phyloP scores from a whole-genome alignment of 1,140 invertebrate genomes.

The Eufriesea mexicana region DNA sequence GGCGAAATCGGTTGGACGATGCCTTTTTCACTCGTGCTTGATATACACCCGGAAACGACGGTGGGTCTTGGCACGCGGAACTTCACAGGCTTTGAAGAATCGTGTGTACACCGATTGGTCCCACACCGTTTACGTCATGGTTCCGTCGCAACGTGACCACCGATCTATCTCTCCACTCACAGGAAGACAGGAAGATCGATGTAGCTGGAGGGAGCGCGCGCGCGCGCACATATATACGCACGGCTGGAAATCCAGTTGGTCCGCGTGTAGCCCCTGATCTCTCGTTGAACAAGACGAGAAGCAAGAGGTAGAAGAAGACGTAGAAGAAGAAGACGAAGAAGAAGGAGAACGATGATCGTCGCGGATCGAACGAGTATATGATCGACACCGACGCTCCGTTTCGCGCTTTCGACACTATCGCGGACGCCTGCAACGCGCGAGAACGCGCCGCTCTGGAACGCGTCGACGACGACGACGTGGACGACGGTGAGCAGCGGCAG shows the following conservation, averaged over 20 bases:
- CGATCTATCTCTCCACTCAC: constrained; percentile 29
- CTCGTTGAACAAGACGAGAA: neutral
- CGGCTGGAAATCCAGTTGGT: constrained; percentile 12
- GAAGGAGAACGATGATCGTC: neutral
- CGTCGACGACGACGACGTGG: constrained; percentile 30
- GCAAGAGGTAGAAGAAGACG: neutral
- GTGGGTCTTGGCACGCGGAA: neutral
- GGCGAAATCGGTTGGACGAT: constrained; percentile 28
- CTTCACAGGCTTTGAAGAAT: neutral
- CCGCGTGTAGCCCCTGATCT: neutral
- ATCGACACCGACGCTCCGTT: constrained; percentile 44
- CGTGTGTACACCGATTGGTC: neutral
- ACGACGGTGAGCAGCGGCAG: constrained; percentile 11
- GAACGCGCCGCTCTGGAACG: constrained; percentile 48
- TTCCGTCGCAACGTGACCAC: neutral
- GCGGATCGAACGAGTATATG: neutral
- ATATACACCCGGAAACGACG: neutral
- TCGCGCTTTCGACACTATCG: constrained; percentile 45
- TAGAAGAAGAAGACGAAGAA: neutral
- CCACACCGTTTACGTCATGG: constrained; percentile 25
- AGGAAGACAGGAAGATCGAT: constrained; percentile 27
- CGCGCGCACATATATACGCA: constrained; percentile 3
- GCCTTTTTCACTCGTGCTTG: constrained; percentile 15
- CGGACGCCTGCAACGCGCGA: constrained; percentile 22
- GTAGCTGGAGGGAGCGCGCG: constrained; percentile 9